Percentiles rank a stretch among this genome's conserved stretches.
These are phyloP conservation scores for Andinoacara biseriatus DNA, from an alignment of 2,113 vertebrate genomes.

Conservation along the genomic window DNA sequence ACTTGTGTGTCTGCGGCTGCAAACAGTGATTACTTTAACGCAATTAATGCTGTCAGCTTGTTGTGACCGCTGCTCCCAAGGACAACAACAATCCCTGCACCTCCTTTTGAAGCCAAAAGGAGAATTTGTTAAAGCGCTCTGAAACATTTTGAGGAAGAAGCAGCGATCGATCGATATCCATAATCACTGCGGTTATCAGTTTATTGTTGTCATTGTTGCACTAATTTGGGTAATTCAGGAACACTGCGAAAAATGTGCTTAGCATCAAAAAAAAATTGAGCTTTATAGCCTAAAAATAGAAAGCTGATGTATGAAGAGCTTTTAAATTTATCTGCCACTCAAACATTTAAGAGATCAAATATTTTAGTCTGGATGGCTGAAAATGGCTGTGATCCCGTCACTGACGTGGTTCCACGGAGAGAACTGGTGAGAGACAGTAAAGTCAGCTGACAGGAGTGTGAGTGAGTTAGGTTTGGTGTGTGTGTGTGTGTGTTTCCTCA, in stretches of 20 bases:
- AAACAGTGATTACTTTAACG: not conserved
- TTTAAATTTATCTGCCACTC: not conserved
- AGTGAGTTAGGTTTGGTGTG: not conserved
- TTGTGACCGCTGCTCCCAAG: not conserved
- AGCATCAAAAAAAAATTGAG: not conserved
- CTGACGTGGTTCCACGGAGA: not conserved
- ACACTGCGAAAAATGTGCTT: no score
- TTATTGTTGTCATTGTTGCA: no score
- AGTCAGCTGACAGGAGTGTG: slow-evolving; percentile 5
- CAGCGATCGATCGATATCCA: not conserved
- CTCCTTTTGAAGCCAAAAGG: not conserved
- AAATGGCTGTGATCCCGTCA: not conserved
- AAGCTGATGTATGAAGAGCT: not conserved
- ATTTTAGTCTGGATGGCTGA: no score
- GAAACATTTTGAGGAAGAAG: not conserved
- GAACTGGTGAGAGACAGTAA: not conserved
- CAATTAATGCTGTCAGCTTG: not conserved
- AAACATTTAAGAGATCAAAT: not conserved
- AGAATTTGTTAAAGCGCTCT: not conserved
- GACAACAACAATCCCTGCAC: not conserved
- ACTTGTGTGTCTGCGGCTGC: not conserved
- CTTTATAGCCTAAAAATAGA: not conserved
- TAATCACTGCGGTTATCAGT: not conserved
- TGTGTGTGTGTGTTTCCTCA: not conserved
- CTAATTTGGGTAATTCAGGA: not conserved